phyloP scores from a whole-genome alignment of 2,113 vertebrate species.

The Catharus fuscescens region DNA sequence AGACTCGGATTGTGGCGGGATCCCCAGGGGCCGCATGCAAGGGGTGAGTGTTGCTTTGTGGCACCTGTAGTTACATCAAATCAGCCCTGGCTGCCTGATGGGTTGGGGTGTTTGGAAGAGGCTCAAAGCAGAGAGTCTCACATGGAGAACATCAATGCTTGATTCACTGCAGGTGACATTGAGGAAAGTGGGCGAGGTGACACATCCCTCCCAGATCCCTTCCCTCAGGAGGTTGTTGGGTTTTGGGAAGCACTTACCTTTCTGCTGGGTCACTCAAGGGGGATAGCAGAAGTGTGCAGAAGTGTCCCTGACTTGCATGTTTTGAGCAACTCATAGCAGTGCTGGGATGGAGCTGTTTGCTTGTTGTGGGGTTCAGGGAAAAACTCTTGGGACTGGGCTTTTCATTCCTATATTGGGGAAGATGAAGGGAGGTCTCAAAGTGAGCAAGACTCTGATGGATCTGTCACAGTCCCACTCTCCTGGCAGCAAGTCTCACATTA shows the following conservation, averaged over 20 bases:
- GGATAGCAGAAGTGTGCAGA: neutral
- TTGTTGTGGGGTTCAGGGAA: neutral
- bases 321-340: neutral
- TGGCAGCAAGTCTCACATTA: too few species aligned
- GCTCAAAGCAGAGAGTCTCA: neutral
- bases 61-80: neutral
- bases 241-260: constrained; percentile 6
- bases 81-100: neutral
- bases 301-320: neutral
- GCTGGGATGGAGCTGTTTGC: neutral
- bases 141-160: rapidly evolving
- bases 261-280: neutral
- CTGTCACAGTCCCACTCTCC: neutral
- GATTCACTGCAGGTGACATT: neutral
- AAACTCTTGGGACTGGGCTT: neutral
- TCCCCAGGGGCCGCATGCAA: too few species aligned
- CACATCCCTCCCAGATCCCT: neutral
- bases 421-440: rapidly evolving
- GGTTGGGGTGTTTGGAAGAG: neutral
- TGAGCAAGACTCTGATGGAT: neutral
- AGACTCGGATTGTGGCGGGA: rapidly evolving
- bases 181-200: neutral
- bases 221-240: neutral
- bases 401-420: rapidly evolving
- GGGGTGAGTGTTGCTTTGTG: neutral